Evolutionary conservation across 1,140 invertebrate genomes (phyloP), one percentile per base, ranked within the genome.

Genomic region (Drosophila ambigua): DNA sequence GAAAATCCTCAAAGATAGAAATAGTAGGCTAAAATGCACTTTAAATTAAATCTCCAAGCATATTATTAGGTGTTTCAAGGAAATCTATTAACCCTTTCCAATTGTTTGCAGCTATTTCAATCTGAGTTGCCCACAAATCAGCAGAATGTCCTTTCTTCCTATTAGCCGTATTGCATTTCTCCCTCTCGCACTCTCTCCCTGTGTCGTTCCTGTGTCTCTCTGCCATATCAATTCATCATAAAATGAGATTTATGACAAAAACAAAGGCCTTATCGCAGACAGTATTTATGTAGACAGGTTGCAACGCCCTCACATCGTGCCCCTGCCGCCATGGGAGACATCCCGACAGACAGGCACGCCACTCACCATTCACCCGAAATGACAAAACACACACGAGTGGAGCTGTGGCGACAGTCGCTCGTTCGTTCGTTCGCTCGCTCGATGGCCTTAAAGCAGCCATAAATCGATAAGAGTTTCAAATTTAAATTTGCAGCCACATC

Each of bases 171-270:
- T 55, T 76, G 72, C 72, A 76, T 51, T 76, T 60, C 49, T 28
- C 55, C 61, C 28, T 53, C 53, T 59, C 60, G 44, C 28, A 73
- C 51, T 68, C 28, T 55, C 58, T 13, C 24, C 8, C 66, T 71
- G 16, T 16, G 16, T 16, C 16, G 16, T 1, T 16, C 16, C 16
- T 16, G 16, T 16, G 23, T 55, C 7, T 41, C 57, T 54, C 60
- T 71, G 20, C 20, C 66, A 77, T 81, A 81, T 91, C 84, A 91
- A 91, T 91, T 91, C 90, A 91, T 91, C 90, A 91, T 91, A 91
- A 91, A 90, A 91, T 79, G 89, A 91, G 90, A 91, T 91, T 91
- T 91, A 91, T 91, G 90, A 83, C 90, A 91, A 91, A 91, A 91
- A 91, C 84, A 91, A 91, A 87, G 85, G 77, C 81, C 89, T 91